These are phyloP conservation scores for Echinometra lucunter DNA, from an alignment of 53 echinoderm and acorn worm genomes.

Conservation along the genomic window DNA sequence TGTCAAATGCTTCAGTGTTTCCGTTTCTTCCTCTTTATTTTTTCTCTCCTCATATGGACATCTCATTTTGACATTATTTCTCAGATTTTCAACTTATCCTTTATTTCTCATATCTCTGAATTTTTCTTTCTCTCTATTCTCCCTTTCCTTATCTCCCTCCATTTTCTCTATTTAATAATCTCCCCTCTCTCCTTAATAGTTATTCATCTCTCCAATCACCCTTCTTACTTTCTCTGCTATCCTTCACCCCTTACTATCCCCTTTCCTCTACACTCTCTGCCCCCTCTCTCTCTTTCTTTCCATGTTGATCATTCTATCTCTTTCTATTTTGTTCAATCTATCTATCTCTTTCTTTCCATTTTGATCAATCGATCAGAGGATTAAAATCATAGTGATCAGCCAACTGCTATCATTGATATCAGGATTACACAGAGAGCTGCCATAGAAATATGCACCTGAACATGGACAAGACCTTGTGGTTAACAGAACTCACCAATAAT, in stretches of 20 bases:
- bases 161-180: neutral
- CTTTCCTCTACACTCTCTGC: neutral
- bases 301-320: neutral
- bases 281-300: neutral
- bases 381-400: neutral
- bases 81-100: neutral
- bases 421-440: neutral
- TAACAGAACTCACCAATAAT: constrained; percentile 47
- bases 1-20: neutral
- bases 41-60: neutral
- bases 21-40: neutral
- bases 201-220: too few relatives aligned
- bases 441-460: neutral
- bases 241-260: too few relatives aligned
- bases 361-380: neutral
- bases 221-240: too few relatives aligned
- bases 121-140: neutral
- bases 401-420: neutral
- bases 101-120: neutral
- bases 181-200: neutral
- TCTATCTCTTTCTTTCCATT: neutral
- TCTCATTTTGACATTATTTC: neutral
- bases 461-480: neutral
- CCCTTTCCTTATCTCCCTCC: neutral
- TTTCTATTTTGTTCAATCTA: neutral